Percentiles rank a stretch among this genome's conserved stretches.
These are phyloP conservation scores for Threskiornis aethiopicus DNA, from an alignment of 2,797 vertebrate species.

Conservation along the genomic window DNA sequence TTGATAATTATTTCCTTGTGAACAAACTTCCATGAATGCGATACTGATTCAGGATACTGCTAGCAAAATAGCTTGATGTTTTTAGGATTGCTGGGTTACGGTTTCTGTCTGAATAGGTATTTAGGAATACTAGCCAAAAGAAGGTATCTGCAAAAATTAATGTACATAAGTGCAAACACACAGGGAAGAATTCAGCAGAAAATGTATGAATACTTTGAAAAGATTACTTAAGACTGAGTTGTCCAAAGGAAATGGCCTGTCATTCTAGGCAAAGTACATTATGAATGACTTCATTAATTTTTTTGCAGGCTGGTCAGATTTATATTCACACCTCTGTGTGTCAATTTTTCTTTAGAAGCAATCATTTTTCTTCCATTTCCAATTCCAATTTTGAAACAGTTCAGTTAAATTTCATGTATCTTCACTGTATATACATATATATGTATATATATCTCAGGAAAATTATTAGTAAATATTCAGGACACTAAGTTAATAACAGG, in stretches of 20 bases:
- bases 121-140: background rate
- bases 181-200: background rate
- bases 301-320: background rate
- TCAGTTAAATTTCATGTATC: background rate
- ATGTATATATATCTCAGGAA: background rate
- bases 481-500: background rate
- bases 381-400: background rate
- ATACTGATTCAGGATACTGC: background rate
- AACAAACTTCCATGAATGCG: background rate
- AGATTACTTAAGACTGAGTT: background rate
- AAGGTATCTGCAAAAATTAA: background rate
- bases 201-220: background rate
- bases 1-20: background rate
- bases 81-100: background rate
- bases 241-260: background rate
- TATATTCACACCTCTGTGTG: background rate
- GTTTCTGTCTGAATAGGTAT: background rate
- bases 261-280: background rate
- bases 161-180: background rate
- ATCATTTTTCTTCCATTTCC: background rate
- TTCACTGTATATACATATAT: background rate
- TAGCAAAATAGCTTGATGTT: background rate
- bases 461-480: background rate
- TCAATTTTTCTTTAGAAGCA: background rate
- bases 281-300: background rate